These are phyloP conservation scores for Saimiri boliviensis DNA, from an alignment of 2,113 vertebrate genomes.

Conservation along the genomic window DNA sequence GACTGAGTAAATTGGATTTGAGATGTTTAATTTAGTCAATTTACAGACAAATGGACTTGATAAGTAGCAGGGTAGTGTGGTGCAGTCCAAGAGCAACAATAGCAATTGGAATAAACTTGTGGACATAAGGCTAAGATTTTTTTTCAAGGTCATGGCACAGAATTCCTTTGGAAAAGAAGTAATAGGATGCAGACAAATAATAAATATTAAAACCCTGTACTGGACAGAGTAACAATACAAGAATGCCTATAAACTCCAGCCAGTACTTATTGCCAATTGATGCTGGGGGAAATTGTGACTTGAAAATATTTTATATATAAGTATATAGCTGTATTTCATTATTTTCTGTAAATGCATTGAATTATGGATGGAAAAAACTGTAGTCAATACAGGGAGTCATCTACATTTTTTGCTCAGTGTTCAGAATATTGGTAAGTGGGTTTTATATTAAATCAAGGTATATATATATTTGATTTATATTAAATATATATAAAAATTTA, in stretches of 20 bases:
- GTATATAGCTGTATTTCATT: background rate
- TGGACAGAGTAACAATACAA: slow-evolving; percentile 69
- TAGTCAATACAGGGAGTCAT: background rate
- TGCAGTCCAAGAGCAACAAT: slow-evolving; percentile 80
- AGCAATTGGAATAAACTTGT: slow-evolving; percentile 81
- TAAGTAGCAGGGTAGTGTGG: slow-evolving; percentile 79
- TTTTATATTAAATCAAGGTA: background rate
- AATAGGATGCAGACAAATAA: slow-evolving; percentile 79
- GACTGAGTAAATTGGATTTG: slow-evolving; percentile 83
- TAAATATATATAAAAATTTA: too few species aligned
- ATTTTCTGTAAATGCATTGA: background rate
- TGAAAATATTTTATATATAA: slow-evolving; percentile 49
- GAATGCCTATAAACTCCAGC: slow-evolving; percentile 63
- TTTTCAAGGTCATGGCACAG: slow-evolving; percentile 81
- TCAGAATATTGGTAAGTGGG: background rate
- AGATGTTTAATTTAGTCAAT: slow-evolving; percentile 86
- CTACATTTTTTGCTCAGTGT: background rate
- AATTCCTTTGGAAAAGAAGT: slow-evolving; percentile 82
- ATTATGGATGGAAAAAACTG: background rate
- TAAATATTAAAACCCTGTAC: slow-evolving; percentile 77
- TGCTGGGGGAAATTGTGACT: slow-evolving; percentile 30
- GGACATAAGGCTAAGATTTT: slow-evolving; percentile 66
- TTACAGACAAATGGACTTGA: slow-evolving; percentile 82
- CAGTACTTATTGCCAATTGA: slow-evolving; percentile 46
- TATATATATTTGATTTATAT: too few species aligned